phyloP scores from a whole-genome alignment of 2,113 vertebrate genomes.

The Danionella cerebrum region DNA sequence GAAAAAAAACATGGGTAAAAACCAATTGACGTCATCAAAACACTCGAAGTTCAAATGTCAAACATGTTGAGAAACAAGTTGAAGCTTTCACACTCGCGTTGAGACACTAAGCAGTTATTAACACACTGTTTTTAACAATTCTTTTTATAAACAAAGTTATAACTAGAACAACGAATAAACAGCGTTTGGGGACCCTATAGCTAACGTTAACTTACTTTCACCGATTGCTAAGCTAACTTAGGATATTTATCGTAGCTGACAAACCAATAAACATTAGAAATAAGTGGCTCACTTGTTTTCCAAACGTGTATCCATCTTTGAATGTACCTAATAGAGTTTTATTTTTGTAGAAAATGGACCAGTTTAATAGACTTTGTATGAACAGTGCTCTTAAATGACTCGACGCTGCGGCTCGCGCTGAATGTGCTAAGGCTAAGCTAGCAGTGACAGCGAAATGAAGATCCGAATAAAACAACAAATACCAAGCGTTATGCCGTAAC shows the following conservation, averaged over 20 bases:
- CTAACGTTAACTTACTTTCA: too few relatives aligned
- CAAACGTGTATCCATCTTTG: not conserved
- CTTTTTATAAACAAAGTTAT: too few relatives aligned
- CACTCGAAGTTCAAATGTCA: not conserved
- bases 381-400: not conserved
- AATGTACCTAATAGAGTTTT: too few relatives aligned
- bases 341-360: too few relatives aligned
- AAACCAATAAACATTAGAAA: too few relatives aligned
- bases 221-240: constrained; percentile 1
- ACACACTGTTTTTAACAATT: too few relatives aligned
- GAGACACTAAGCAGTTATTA: too few relatives aligned
- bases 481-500: constrained; percentile 27
- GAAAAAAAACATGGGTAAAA: too few relatives aligned
- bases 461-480: constrained; percentile 23
- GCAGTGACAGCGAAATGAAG: constrained; percentile 10
- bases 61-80: not conserved
- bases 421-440: constrained; percentile 18
- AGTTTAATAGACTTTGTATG: not conserved
- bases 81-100: too few relatives aligned
- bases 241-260: constrained; percentile 18
- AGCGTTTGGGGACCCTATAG: too few relatives aligned
- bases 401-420: not conserved
- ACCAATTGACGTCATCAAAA: not conserved
- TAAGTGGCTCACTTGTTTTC: not conserved
- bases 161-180: too few relatives aligned